A percentile compares a stretch with the other conserved stretches of the same genome.
Evolutionary conservation across 2,113 vertebrate species (phyloP).

Genomic region (Bufo bufo): DNA sequence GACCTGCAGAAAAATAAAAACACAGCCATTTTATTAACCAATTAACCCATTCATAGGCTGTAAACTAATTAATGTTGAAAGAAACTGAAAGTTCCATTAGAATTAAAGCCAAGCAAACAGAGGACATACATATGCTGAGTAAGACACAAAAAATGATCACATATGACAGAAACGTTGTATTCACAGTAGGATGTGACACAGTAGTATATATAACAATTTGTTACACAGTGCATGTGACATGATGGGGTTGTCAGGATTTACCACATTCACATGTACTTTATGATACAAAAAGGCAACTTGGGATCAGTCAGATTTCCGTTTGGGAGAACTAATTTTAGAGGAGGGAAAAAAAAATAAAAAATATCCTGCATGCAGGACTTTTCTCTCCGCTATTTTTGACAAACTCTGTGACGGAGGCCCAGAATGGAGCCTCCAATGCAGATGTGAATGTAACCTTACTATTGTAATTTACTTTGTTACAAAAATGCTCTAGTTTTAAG

Average conservation of each 20-base stretch:
- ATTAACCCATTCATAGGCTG: background rate
- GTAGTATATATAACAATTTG: background rate
- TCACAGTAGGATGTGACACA: background rate
- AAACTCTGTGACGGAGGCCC: too few relatives aligned
- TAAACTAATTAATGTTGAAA: background rate
- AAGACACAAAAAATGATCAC: background rate
- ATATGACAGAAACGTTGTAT: background rate
- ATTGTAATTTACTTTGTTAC: too few relatives aligned
- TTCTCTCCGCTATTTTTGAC: too few relatives aligned
- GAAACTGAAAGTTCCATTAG: background rate
- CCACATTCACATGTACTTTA: background rate
- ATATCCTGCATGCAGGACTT: too few relatives aligned
- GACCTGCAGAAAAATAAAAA: background rate
- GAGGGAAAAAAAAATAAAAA: too few relatives aligned
- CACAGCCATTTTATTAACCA: background rate
- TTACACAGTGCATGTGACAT: background rate
- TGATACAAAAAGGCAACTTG: slow-evolving; percentile 11
- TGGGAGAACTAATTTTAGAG: too few relatives aligned
- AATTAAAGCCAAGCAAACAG: background rate
- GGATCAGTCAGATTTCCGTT: too few relatives aligned
- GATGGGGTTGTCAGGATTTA: background rate
- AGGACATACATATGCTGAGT: background rate
- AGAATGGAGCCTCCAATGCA: too few relatives aligned
- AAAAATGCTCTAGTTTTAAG: too few relatives aligned
- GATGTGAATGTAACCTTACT: too few relatives aligned